These are phyloP conservation scores for Parthenolecanium corni DNA, from an alignment of 2,888 invertebrate species.

Conservation along the genomic window DNA sequence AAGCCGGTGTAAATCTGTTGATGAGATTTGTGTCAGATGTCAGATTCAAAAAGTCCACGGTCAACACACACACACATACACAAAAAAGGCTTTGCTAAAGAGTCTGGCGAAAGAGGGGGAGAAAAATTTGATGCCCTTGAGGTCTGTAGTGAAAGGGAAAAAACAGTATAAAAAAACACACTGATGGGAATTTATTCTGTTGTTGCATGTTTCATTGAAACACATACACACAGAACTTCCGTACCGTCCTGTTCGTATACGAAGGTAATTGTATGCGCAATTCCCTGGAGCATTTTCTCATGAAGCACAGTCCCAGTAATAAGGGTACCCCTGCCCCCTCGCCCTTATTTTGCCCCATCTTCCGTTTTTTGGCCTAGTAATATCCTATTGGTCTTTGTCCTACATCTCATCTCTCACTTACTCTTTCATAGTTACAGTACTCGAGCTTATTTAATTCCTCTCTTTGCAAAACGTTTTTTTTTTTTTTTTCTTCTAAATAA, in stretches of 20 bases:
- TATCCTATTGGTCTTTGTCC: no score
- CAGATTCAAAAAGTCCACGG: constrained; percentile 14
- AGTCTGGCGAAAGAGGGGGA: not conserved
- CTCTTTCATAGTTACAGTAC: not conserved
- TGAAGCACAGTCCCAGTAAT: constrained; percentile 14
- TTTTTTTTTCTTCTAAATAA: not conserved
- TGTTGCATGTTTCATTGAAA: constrained; percentile 24
- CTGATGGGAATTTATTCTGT: constrained; percentile 24
- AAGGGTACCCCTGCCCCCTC: not conserved
- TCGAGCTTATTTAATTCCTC: constrained; percentile 3
- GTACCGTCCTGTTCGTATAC: no score
- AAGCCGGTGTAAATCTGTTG: not conserved
- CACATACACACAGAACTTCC: not conserved
- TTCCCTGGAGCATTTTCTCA: constrained; percentile 26
- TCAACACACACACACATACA: no score
- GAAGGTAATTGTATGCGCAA: constrained; percentile 25
- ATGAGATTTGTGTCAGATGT: constrained; percentile 25
- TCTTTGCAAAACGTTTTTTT: no score
- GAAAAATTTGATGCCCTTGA: constrained; percentile 15
- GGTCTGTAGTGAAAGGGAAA: constrained; percentile 1
- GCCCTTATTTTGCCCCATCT: no score
- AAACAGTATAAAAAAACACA: not conserved
- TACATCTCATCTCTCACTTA: no score
- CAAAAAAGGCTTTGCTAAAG: no score
- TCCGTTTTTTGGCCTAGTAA: no score